Evolutionary conservation across 2,888 invertebrate species (phyloP).

Genomic region (Coenonympha glycerion): DNA sequence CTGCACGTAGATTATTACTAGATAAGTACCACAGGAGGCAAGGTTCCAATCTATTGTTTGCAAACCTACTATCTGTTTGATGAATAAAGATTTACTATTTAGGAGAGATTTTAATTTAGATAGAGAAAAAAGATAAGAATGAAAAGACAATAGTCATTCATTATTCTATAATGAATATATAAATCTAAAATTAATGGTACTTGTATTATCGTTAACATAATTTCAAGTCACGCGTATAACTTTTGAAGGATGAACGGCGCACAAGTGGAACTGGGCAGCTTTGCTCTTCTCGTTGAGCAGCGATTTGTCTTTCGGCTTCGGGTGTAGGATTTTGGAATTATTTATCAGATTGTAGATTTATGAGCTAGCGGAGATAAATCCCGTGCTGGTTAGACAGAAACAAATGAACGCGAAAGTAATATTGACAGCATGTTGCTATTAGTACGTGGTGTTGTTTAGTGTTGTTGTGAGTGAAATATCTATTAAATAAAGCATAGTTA

Average conservation of each 20-base stretch:
- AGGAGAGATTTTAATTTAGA: too few species aligned
- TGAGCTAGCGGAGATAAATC: neutral
- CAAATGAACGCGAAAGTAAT: constrained; percentile 1
- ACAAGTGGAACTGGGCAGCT: neutral
- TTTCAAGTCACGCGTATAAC: neutral
- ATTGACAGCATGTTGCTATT: constrained; percentile 2
- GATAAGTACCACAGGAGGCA: too few species aligned
- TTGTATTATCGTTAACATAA: neutral
- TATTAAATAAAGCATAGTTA: too few species aligned
- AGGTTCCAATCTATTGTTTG: too few species aligned
- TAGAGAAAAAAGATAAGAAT: too few species aligned
- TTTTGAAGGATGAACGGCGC: neutral
- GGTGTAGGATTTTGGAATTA: neutral
- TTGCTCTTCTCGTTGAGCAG: neutral
- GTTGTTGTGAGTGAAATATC: too few species aligned
- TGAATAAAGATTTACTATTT: too few species aligned
- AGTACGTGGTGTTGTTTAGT: too few species aligned
- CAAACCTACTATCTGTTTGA: too few species aligned
- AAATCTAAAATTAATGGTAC: neutral
- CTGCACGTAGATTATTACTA: too few species aligned
- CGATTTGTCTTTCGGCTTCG: neutral
- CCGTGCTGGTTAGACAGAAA: neutral
- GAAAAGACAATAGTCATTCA: too few species aligned
- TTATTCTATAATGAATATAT: too few species aligned
- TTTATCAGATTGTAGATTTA: constrained; percentile 6